Base-by-base conservation (phyloP, 2,113 vertebrate genomes). In the Neofelis nebulosa region DNA sequence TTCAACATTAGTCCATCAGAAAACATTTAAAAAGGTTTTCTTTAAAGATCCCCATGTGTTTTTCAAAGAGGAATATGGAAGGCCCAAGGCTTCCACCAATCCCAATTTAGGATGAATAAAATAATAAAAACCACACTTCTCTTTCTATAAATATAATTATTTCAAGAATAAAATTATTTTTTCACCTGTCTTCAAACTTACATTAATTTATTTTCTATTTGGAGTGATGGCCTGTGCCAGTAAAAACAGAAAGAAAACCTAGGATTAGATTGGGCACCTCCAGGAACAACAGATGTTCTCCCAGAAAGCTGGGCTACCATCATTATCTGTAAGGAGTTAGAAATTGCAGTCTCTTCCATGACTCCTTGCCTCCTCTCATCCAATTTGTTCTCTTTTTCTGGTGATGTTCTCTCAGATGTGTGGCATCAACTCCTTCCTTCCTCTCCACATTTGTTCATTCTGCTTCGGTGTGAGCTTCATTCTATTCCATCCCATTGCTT, bases 1-100 rank as follows among this genome's bases (percentile, higher is more conserved):
- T 97, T 74, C 65, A 94, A 87, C 94, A 92, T 82, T 33, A 94
- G 78, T 87, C 80, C 66, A 95, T 92, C 88, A 97, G 57, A 92
- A 95, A 80, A 93, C 38, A 89, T 63, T 89, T 61, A 66, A 69
- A 73, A 33, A 45, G 18, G 4, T 5, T 52, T 86, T 84, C 52
- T 41, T 89, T 50, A 52, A 73, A 87, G 25, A 91, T 66, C 4
- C 68, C 63, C 19, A 33, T 45, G 69, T 94, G 85, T 85, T 97
- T 97, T 91, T 31, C n/a, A 78, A 76, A 95, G 45, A 92, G 82
- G 36, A 95, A 66, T 76, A 78, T 16, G 91, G 52, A 96, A 94
- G 41, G 16, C 36, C 45, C 9, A 89, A 95, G 48, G 27, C 50
- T 82, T 86, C 8, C 5, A 81, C 45, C 14, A 80, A 69, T 81